A percentile compares a stretch with the other conserved stretches of the same genome.
Conservation (phyloP, 2,113 vertebrate species). For the Pavo muticus region DNA sequence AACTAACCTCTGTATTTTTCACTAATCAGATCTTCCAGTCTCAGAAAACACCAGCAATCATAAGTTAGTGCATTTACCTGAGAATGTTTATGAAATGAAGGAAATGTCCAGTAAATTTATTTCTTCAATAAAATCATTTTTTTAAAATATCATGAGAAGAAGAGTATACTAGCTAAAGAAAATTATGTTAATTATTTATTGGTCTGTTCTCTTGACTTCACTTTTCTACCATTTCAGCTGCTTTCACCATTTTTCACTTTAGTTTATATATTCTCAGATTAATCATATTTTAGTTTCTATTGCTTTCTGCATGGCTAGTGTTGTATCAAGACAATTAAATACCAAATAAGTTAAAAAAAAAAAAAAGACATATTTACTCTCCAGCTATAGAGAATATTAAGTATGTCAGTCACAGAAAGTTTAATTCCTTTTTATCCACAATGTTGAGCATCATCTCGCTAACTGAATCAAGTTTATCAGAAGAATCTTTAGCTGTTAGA, state of each 20-base stretch:
- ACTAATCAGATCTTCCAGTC: neutral
- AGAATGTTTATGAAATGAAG: neutral
- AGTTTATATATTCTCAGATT: neutral
- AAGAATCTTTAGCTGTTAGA: neutral
- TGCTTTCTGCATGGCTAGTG: neutral
- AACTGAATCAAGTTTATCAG: neutral
- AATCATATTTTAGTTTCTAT: neutral
- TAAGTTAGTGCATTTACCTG: neutral
- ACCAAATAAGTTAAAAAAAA: neutral
- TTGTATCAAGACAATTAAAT: neutral
- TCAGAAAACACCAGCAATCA: neutral
- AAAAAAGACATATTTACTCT: neutral
- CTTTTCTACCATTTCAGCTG: neutral
- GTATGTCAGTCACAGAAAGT: neutral
- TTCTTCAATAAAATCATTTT: neutral
- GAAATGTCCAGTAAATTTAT: neutral
- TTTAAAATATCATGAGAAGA: neutral
- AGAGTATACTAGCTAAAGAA: neutral
- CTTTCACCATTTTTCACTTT: neutral
- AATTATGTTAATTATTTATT: neutral
- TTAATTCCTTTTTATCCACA: neutral
- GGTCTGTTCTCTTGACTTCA: neutral
- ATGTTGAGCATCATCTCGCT: neutral
- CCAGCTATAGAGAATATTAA: neutral
- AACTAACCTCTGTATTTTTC: neutral